phyloP scores from a whole-genome alignment of 2,797 vertebrate genomes.

The Calcarius lapponicus region DNA sequence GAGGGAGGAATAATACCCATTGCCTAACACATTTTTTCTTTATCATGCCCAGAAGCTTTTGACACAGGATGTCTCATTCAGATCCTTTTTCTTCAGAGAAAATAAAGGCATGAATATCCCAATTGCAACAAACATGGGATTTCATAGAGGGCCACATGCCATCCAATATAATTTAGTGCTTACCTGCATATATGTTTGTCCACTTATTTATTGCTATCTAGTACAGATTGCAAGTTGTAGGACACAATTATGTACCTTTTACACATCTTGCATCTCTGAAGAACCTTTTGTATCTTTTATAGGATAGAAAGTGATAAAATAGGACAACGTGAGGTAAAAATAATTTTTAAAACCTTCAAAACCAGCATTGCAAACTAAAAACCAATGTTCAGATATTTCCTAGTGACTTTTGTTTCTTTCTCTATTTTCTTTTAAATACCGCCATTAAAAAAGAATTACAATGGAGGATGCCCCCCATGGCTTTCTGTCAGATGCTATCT shows the following conservation, averaged over 20 bases:
- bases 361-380: neutral
- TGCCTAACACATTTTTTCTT: neutral
- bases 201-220: neutral
- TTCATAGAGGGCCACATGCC: neutral
- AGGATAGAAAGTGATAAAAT: neutral
- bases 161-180: neutral
- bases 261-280: neutral
- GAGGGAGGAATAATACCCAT: neutral
- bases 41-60: neutral
- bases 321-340: neutral
- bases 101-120: neutral
- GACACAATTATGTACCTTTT: neutral
- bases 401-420: constrained; percentile 26
- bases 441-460: constrained; percentile 6
- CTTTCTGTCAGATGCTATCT: constrained; percentile 74
- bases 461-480: constrained; percentile 54
- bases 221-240: neutral
- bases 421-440: constrained; percentile 49
- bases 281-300: neutral
- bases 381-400: neutral
- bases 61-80: neutral
- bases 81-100: neutral
- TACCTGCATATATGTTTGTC: neutral
- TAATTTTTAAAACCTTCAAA: neutral
- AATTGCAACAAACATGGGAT: neutral